Evolutionary conservation across 2,113 vertebrate genomes (phyloP), one percentile per base, ranked within the genome.

Genomic region (Urocynchramus pylzowi): DNA sequence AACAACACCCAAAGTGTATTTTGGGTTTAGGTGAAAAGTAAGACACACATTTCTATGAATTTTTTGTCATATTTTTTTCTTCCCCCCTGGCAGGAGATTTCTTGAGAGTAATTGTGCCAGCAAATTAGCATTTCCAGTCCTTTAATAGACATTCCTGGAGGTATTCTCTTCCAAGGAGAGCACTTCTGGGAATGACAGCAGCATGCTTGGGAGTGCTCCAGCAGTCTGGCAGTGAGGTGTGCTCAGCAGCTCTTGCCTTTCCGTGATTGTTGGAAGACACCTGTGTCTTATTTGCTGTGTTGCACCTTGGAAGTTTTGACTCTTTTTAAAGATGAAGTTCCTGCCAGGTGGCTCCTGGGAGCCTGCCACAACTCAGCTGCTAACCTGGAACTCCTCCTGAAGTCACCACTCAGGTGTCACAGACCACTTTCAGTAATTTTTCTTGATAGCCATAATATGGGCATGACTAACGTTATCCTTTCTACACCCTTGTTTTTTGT

Each of bases 101-200:
- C 68, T 94, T 93, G 86, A 84, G 60, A 87, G 79, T 87, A 90
- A 92, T 54, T 41, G 44, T 97, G 97, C 97, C 97, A 98, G 57
- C 33, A 84, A 52, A 97, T 98, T 98, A 97, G 68, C 96, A 97
- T 97, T 98, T 98, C 84, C 81, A 95, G 92, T 93, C 93, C 88
- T 97, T 77, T 93, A 91, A 93, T 90, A 96, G 57, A 84, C 73
- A 57, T 98, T 98, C 96, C 97, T 98, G 97, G 97, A 98, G 97
- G 95, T 97, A 57, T 61, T 89, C 50, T 95, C 93, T 97, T 97
- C 95, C 94, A 92, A 85, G 78, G 93, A 97, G 91, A 97, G 87
- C 88, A 63, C 84, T 98, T 88, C 77, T 97, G 97, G 53, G 94
- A 97, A 93, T 81, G 94, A 76, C 95, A 96, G 87, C 93, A 95